Evolutionary conservation across 2,888 invertebrate genomes (phyloP).

Genomic region (Sicus ferrugineus): DNA sequence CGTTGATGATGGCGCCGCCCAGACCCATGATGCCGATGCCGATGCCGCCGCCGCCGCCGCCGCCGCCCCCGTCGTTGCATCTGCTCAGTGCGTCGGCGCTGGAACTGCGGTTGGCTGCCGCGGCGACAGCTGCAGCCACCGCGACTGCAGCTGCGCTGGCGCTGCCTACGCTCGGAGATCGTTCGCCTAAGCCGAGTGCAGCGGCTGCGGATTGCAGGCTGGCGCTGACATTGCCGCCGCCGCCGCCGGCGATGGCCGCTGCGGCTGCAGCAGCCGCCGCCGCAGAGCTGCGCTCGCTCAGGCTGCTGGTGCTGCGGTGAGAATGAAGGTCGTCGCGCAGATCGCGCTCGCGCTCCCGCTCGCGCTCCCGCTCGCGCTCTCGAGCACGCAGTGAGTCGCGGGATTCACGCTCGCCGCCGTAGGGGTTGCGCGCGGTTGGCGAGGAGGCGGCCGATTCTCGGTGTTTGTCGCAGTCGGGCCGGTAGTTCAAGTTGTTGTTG

Average conservation of each 20-base stretch:
- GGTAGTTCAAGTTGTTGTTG: constrained; percentile 72
- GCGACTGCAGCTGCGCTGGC: constrained; percentile 56
- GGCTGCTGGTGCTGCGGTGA: constrained; percentile 62
- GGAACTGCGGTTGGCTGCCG: constrained; percentile 54
- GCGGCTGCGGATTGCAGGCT: constrained; percentile 54
- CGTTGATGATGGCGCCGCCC: constrained; percentile 38
- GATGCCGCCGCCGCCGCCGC: constrained; percentile 31
- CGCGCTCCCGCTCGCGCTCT: constrained; percentile 58
- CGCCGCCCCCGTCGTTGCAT: constrained; percentile 10
- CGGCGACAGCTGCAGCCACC: constrained; percentile 55
- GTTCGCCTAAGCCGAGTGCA: constrained; percentile 59
- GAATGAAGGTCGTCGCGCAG: constrained; percentile 57
- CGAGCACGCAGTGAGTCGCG: constrained; percentile 55
- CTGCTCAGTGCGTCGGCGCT: constrained; percentile 51
- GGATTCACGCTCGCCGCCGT: constrained; percentile 55
- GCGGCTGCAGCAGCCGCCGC: constrained; percentile 57
- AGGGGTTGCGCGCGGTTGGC: constrained; percentile 53
- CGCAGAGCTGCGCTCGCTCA: constrained; percentile 58
- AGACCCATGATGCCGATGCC: too few species aligned
- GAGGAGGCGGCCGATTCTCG: constrained; percentile 62
- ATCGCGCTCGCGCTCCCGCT: constrained; percentile 55
- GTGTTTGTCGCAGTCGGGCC: constrained; percentile 63
- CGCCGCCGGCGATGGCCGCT: constrained; percentile 53
- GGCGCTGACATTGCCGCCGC: constrained; percentile 56
- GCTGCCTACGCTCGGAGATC: constrained; percentile 63